phyloP scores from a whole-genome alignment of 1,140 invertebrate genomes.

The Galendromus occidentalis region DNA sequence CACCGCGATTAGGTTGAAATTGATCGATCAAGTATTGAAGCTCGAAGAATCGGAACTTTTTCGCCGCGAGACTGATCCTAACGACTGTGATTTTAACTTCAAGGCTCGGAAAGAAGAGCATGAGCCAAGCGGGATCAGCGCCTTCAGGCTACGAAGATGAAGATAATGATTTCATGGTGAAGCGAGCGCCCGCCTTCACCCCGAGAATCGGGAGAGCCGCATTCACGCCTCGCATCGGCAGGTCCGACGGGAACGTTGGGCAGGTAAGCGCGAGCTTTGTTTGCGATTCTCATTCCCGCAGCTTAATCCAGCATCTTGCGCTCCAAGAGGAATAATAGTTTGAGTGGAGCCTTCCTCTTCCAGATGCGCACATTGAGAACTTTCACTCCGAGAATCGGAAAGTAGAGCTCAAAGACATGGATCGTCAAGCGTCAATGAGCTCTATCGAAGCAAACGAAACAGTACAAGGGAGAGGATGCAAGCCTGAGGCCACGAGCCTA shows the following conservation, averaged over 20 bases:
- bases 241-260: not conserved
- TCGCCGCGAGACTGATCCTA: not conserved
- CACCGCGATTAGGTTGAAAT: no score
- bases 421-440: no score
- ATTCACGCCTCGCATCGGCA: constrained; percentile 17
- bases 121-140: not conserved
- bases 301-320: no score
- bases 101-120: constrained; percentile 7
- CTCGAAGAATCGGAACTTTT: no score
- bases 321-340: no score
- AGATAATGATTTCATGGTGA: constrained; percentile 7
- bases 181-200: constrained; percentile 16
- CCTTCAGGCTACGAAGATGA: not conserved
- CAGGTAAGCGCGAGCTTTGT: no score
- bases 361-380: not conserved
- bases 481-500: no score
- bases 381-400: not conserved
- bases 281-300: no score
- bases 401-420: not conserved
- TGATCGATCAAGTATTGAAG: no score
- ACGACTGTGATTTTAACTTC: not conserved
- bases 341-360: no score
- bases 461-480: no score
- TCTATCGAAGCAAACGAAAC: no score
- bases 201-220: constrained; percentile 18